phyloP scores from a whole-genome alignment of 2,113 vertebrate genomes.

The Scomber japonicus region DNA sequence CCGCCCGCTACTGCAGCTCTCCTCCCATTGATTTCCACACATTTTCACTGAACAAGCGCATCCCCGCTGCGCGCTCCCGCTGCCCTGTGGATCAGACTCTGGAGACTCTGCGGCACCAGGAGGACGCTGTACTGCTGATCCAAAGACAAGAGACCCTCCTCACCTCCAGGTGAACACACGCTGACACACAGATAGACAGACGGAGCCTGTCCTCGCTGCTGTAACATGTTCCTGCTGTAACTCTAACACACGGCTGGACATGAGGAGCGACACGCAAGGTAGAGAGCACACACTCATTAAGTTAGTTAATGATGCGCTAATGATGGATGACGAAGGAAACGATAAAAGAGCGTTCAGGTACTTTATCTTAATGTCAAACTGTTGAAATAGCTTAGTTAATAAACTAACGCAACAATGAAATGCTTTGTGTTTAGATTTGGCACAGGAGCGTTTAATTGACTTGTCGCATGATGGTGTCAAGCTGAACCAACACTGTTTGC shows the following conservation, averaged over 20 bases:
- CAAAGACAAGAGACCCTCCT: neutral
- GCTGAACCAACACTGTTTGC: neutral
- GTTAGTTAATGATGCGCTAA: neutral
- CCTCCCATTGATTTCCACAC: constrained; percentile 23
- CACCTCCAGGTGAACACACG: constrained; percentile 33
- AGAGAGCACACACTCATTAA: neutral
- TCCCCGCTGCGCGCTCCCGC: constrained; percentile 44
- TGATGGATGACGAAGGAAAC: neutral
- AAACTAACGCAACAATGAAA: neutral
- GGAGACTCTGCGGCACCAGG: constrained; percentile 46
- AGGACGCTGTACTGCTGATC: constrained; percentile 25
- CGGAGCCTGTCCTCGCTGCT: neutral
- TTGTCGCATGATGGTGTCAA: constrained; percentile 25
- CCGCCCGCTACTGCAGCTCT: neutral
- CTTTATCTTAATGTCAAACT: neutral
- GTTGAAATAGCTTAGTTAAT: neutral
- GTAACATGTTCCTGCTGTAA: neutral
- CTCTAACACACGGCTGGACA: neutral
- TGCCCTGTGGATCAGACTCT: neutral
- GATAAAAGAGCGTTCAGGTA: neutral
- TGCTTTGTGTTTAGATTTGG: neutral
- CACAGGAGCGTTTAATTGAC: neutral
- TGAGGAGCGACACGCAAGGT: constrained; percentile 30
- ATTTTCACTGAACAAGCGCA: constrained; percentile 7
- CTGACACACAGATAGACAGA: neutral